Base-by-base conservation (phyloP, 2,888 invertebrate genomes). In the Epinotia ramella region DNA sequence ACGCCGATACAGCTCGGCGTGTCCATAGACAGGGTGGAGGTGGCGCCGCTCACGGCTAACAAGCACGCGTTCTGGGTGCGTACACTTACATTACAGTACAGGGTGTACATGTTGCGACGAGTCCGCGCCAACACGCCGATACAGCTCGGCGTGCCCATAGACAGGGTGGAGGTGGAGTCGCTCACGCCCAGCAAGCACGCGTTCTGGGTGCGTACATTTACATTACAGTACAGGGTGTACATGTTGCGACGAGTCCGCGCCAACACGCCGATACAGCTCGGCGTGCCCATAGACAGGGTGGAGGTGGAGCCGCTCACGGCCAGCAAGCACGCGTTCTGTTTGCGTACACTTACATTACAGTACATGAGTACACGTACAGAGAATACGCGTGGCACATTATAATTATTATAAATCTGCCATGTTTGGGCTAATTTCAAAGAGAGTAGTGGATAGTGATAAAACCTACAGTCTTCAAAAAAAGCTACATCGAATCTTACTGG, bases 81-180 rank as follows among this genome's bases (percentile, higher is more conserved):
- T 82, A 59, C 57, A 53, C 53, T 49, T 49, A 49, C 13, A 49
- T 49, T 49, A 49, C 49, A 16, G 16, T 98, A 96, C 89, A 96
- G 96, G 82, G 97, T 98, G 1, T 95, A 96, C 81, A 95, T 98
- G 81, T 93, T 98, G 49, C 97, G 97, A 83, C 97, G 97, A 94
- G 96, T 98, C 77, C 94, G 97, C 81, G 95, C 97, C 28, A 98
- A 97, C 89, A 97, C 97, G 20, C 97, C 97, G 81, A 97, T 98
- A 4, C 97, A 97, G 84, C 94, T 99, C 62, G 97, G 98, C 65
- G 96, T 99, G 79, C 98, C 98, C 16, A 96, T 98, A 7, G 98
- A 98, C 83, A 97, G 98, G 87, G 96, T 99, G 77, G 99, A 99
- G 93, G 97, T 99, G 72, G 98, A 98, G 87, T 98, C 98, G 0